Percentiles rank a stretch among this genome's conserved stretches.
phyloP scores from a whole-genome alignment of 2,797 vertebrate species.

The Lateolabrax maculatus region DNA sequence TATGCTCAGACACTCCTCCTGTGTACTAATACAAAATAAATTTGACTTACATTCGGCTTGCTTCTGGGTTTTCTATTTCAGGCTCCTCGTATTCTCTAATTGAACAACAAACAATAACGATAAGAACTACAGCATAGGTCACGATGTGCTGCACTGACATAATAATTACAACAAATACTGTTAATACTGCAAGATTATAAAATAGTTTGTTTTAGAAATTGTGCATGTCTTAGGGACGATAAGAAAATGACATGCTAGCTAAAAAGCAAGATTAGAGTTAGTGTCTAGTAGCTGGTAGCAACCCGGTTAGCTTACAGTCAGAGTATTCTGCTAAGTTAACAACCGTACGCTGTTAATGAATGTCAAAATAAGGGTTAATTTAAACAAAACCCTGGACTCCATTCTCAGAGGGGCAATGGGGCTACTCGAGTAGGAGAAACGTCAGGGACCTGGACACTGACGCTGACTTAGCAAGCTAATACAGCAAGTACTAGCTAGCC shows the following conservation, averaged over 20 bases:
- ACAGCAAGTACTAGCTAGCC: constrained; percentile 30
- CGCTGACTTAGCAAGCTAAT: constrained; percentile 60
- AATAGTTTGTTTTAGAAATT: not conserved
- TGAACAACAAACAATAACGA: constrained; percentile 69
- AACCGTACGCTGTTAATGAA: accelerated
- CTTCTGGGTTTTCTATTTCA: constrained; percentile 96
- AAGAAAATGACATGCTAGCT: not conserved
- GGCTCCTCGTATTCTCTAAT: constrained; percentile 94
- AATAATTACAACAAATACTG: not conserved
- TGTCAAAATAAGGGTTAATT: not conserved
- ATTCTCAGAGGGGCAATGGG: not conserved
- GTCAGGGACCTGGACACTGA: constrained; percentile 38
- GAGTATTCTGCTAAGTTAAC: not conserved
- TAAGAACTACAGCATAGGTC: constrained; percentile 24
- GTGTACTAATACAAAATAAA: not conserved
- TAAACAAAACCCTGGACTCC: too few relatives aligned
- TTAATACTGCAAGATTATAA: accelerated
- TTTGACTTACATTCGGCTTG: constrained; percentile 99
- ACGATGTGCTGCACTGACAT: constrained; percentile 17
- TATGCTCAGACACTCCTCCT: not conserved
- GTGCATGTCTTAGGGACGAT: not conserved
- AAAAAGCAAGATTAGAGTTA: not conserved
- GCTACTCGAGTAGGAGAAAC: not conserved
- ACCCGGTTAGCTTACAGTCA: not conserved
- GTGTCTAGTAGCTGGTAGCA: not conserved